These are phyloP conservation scores for Brachyptera putata DNA, from an alignment of 2,888 invertebrate genomes.

Conservation along the genomic window DNA sequence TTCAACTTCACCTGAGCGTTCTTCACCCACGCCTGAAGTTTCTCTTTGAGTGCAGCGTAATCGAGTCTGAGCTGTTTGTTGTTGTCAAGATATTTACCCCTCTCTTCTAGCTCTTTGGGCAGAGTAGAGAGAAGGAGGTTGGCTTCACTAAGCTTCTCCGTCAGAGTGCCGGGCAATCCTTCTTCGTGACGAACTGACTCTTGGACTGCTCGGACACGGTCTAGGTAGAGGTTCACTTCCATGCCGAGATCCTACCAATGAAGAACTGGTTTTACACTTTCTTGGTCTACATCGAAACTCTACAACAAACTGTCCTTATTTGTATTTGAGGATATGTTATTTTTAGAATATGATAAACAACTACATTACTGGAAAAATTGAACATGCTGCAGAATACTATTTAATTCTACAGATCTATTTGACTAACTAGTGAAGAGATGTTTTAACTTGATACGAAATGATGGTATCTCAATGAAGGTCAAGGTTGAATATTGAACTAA, in stretches of 20 bases:
- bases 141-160: conserved; percentile 82
- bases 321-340: no score
- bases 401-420: no score
- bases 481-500: no score
- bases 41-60: conserved; percentile 70
- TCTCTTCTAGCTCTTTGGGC: conserved; percentile 75
- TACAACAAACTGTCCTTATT: no score
- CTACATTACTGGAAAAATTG: no score
- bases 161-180: conserved; percentile 71
- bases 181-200: conserved; percentile 70
- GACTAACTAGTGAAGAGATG: no score
- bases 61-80: conserved; percentile 73
- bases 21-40: conserved; percentile 77
- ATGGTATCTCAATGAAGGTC: no score
- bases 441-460: no score
- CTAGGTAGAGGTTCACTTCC: conserved; percentile 65
- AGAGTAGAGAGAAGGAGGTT: conserved; percentile 71
- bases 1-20: conserved; percentile 74
- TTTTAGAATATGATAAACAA: no score
- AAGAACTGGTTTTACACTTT: not conserved
- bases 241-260: conserved; percentile 50
- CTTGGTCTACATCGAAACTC: no score
- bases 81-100: conserved; percentile 71
- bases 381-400: no score
- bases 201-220: conserved; percentile 64